phyloP scores from a whole-genome alignment of 2,113 vertebrate species.

The Raja brachyura region DNA sequence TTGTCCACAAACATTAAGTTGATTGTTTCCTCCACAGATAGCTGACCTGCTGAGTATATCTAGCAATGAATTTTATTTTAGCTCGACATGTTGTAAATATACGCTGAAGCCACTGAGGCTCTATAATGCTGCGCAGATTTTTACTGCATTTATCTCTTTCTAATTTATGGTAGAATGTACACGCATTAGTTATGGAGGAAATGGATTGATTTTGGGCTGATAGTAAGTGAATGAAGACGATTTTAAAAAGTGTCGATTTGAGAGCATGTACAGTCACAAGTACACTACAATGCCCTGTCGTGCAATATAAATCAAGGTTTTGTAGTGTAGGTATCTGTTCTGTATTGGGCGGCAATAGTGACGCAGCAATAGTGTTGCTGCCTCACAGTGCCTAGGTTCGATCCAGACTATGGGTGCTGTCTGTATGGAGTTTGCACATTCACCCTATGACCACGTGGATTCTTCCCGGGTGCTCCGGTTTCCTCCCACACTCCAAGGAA shows the following conservation, averaged over 20 bases:
- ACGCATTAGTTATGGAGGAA: not conserved
- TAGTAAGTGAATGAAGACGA: not conserved
- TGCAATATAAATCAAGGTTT: constrained; percentile 17
- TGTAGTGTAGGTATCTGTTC: not conserved
- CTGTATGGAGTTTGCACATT: too few species aligned
- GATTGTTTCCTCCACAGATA: too few species aligned
- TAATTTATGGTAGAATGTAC: not conserved
- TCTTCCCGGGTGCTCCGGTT: too few species aligned
- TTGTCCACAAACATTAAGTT: too few species aligned
- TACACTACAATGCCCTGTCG: not conserved
- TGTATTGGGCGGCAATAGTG: not conserved
- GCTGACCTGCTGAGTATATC: too few species aligned
- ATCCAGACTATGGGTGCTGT: too few species aligned
- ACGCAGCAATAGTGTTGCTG: too few species aligned
- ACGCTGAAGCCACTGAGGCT: not conserved
- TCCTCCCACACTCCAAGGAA: too few species aligned
- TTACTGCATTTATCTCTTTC: not conserved
- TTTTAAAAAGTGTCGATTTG: not conserved
- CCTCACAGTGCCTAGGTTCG: too few species aligned
- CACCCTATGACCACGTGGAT: too few species aligned
- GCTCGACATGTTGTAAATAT: not conserved
- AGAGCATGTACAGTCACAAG: not conserved
- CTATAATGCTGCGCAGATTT: not conserved
- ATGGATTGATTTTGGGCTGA: not conserved
- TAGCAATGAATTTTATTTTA: too few species aligned